phyloP scores from a whole-genome alignment of 2,113 vertebrate species.

The Hemiscyllium ocellatum region DNA sequence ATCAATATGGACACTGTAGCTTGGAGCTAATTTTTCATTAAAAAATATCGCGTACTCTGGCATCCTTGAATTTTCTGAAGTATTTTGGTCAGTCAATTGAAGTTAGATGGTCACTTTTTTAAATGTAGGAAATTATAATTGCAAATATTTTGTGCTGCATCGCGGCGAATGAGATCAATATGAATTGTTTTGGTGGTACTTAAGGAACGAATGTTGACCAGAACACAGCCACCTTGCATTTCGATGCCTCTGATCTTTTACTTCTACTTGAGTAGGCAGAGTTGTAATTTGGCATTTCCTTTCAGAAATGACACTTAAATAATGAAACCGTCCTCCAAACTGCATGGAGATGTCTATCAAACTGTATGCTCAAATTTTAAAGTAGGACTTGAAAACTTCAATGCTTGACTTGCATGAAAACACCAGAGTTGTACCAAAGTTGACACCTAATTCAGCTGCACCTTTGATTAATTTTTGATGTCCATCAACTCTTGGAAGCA shows the following conservation, averaged over 20 bases:
- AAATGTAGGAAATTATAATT: neutral
- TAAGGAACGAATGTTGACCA: neutral
- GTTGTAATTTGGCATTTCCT: neutral
- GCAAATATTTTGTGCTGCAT: neutral
- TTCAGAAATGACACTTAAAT: neutral
- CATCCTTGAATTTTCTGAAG: neutral
- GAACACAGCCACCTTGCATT: neutral
- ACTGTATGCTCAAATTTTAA: too few relatives aligned
- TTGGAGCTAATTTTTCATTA: neutral
- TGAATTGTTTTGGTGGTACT: neutral
- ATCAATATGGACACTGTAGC: neutral
- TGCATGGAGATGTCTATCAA: neutral
- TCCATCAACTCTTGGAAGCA: neutral
- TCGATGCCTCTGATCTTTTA: neutral
- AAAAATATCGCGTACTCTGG: neutral
- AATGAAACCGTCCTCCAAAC: neutral
- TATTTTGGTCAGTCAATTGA: neutral
- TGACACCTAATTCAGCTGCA: too few relatives aligned
- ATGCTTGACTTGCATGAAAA: neutral
- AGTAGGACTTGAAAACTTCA: too few relatives aligned
- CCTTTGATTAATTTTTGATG: neutral
- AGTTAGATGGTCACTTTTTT: neutral
- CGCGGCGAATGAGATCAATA: neutral
- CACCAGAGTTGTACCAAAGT: neutral
- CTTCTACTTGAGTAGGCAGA: neutral